Percentiles rank a stretch among this genome's conserved stretches.
phyloP scores from a whole-genome alignment of 2,888 invertebrate genomes.

The Shargacucullia verbasci region DNA sequence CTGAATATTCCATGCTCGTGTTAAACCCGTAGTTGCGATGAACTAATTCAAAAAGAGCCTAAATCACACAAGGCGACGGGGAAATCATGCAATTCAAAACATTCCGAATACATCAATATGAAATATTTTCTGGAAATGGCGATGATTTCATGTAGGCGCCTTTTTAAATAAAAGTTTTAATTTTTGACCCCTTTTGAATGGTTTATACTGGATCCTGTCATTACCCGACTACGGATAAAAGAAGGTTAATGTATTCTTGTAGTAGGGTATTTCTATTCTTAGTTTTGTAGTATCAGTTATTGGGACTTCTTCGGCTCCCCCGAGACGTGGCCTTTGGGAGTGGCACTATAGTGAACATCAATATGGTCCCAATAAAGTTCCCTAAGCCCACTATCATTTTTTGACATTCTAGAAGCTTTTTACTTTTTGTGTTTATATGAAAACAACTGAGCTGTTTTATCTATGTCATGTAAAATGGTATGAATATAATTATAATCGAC shows the following conservation, averaged over 20 bases:
- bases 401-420: no score
- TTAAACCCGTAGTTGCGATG: neutral
- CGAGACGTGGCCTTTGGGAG: no score
- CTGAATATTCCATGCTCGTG: neutral
- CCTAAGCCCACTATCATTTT: no score
- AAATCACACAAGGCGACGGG: constrained; percentile 32
- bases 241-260: neutral
- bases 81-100: constrained; percentile 53
- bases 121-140: constrained; percentile 30
- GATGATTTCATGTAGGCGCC: constrained; percentile 45
- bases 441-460: no score
- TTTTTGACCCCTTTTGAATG: constrained; percentile 30
- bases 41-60: neutral
- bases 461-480: no score
- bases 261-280: neutral
- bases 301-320: no score
- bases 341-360: no score
- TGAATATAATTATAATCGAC: no score
- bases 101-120: constrained; percentile 38
- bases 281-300: no score
- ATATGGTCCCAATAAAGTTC: no score
- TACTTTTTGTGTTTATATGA: no score
- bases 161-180: constrained; percentile 15
- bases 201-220: neutral
- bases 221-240: constrained; percentile 7